Base-by-base conservation (phyloP, 1,140 invertebrate species). In the Planococcus citri region DNA sequence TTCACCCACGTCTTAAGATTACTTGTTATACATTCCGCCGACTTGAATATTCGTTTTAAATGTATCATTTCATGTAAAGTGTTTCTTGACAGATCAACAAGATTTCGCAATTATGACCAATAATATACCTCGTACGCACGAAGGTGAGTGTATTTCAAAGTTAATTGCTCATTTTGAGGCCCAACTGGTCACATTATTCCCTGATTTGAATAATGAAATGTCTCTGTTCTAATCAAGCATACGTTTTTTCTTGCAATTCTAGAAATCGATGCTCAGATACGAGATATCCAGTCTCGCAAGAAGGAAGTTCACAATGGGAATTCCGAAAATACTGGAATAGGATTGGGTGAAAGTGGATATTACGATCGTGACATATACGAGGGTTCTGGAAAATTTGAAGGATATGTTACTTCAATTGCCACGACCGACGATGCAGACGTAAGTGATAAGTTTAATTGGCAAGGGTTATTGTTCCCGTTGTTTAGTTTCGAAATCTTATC, bases 321-420 rank as follows among this genome's bases (percentile, higher is more conserved):
- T 57, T 69, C 70, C 61, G 74, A 73, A 68, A 73, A 71, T 14
- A 87, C 89, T 73, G 83, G 81, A 58, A 91, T 95, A n/a, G 90
- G 90, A 1, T 80, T 97, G 64, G 90, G 92, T 69, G 90, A 94
- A 73, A 88, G 87, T 75, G 92, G 91, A 12, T 91, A 87, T 75
- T 96, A 92, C 81, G 95, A 98, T 80, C 87, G 86, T 76, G 94
- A 97, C 74, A 94, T 97, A 73, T 97, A 97, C 79, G 92, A 93
- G 77, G 87, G 84, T 68, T 82, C 82, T 4, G 86, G 86, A 22
- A 91, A 92, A 78, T 97, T 89, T 81, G 92, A 92, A 77, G 93
- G 92, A 37, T 97, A 97, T 82, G 92, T 94, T 51, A 95, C 92
- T 70, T 97, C 94, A 0, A 97, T 97, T 81, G 93, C 93, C 69